Evolutionary conservation across 2,888 invertebrate species (phyloP).

Genomic region (Lapara coniferarum): DNA sequence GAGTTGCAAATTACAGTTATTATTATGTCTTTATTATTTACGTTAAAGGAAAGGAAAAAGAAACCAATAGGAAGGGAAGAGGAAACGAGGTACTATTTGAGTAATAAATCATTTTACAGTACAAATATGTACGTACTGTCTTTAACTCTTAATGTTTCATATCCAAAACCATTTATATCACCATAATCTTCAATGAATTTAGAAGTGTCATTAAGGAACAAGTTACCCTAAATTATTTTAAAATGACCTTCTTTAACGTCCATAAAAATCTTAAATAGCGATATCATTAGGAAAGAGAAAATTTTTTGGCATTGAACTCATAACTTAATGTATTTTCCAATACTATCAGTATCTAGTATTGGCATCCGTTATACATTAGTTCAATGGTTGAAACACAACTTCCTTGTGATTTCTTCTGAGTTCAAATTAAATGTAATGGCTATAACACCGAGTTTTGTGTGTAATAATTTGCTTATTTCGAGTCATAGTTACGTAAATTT

Average conservation of each 20-base stretch:
- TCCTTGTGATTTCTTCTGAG: not conserved
- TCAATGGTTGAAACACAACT: too few relatives aligned
- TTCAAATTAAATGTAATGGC: too few relatives aligned
- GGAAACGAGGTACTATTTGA: too few relatives aligned
- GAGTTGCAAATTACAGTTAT: too few relatives aligned
- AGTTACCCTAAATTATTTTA: conserved; percentile 16
- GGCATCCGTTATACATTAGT: conserved; percentile 8
- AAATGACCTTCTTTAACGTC: conserved; percentile 12
- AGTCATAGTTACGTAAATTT: too few relatives aligned
- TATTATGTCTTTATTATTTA: not conserved
- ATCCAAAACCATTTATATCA: too few relatives aligned
- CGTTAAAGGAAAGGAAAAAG: not conserved
- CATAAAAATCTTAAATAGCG: conserved; percentile 22
- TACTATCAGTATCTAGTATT: not conserved
- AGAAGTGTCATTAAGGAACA: not conserved
- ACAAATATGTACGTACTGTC: too few relatives aligned
- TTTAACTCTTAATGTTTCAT: too few relatives aligned
- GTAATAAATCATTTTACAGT: too few relatives aligned
- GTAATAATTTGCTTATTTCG: not conserved
- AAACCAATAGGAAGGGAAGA: too few relatives aligned
- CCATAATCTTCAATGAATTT: not conserved
- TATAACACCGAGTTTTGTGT: too few relatives aligned
- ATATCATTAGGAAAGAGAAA: conserved; percentile 19
- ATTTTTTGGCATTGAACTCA: conserved; percentile 15
- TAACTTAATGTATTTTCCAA: conserved; percentile 13